Percentiles rank a stretch among this genome's conserved stretches.
Evolutionary conservation across 2,797 vertebrate species (phyloP).

Genomic region (Scolopax bukidnonensis): DNA sequence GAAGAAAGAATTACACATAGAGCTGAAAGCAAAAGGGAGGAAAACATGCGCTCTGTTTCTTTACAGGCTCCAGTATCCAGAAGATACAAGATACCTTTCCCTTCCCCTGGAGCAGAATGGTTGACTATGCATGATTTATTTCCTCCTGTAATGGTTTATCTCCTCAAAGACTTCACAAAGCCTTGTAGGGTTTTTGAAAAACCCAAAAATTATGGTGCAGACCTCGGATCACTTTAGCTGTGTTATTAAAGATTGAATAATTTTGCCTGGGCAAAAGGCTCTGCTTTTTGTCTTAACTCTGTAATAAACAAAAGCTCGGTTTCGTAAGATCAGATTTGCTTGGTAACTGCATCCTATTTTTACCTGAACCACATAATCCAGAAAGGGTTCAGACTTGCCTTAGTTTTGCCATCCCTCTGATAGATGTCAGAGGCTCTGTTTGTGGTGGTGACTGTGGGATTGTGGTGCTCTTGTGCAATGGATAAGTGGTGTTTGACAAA

Average conservation of each 20-base stretch:
- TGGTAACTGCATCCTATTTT: neutral
- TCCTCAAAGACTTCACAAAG: neutral
- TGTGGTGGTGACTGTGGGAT: neutral
- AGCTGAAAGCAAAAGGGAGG: neutral
- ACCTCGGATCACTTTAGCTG: neutral
- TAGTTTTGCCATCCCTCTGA: fast-evolving
- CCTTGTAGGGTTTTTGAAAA: neutral
- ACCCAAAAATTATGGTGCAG: neutral
- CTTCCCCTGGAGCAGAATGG: neutral
- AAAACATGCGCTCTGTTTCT: neutral
- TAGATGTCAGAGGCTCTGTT: no score
- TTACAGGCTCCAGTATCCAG: neutral
- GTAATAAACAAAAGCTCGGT: neutral
- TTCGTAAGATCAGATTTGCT: neutral
- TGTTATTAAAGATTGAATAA: neutral
- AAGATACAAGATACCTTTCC: neutral
- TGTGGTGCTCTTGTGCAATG: fast-evolving
- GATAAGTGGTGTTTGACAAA: neutral
- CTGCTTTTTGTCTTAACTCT: neutral
- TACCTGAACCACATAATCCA: neutral
- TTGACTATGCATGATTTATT: neutral
- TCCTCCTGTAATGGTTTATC: neutral
- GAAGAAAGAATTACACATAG: neutral
- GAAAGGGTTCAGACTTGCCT: neutral
- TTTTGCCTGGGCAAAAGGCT: neutral